A percentile compares a stretch with the other conserved stretches of the same genome.
phyloP scores from a whole-genome alignment of 2,888 invertebrate genomes.

The Helleia helle region DNA sequence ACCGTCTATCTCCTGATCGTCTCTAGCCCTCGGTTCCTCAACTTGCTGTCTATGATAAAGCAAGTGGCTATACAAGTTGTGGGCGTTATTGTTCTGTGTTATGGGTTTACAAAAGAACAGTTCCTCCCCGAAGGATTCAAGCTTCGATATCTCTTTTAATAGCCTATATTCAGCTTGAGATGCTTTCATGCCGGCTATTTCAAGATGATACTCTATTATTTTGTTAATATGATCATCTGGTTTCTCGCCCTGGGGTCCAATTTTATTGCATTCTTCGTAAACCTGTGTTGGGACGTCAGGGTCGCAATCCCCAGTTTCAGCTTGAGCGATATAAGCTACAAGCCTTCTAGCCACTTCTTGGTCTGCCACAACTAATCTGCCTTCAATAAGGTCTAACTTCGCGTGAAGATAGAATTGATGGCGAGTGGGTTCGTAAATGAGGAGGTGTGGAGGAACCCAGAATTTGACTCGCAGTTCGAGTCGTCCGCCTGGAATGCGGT shows the following conservation, averaged over 20 bases:
- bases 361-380: constrained; percentile 80
- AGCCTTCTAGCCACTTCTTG: constrained; percentile 80
- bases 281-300: constrained; percentile 72
- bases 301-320: constrained; percentile 82
- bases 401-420: constrained; percentile 91
- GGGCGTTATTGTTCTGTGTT: constrained; percentile 75
- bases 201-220: constrained; percentile 77
- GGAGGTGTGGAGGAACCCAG: constrained; percentile 91
- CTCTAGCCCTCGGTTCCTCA: constrained; percentile 54
- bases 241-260: constrained; percentile 75
- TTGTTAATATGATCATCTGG: constrained; percentile 77
- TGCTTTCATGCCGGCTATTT: constrained; percentile 77
- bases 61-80: constrained; percentile 83
- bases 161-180: constrained; percentile 90
- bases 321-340: constrained; percentile 84
- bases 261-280: constrained; percentile 77
- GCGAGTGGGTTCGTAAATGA: constrained; percentile 89
- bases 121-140: constrained; percentile 89
- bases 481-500: constrained; percentile 78
- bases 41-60: constrained; percentile 75
- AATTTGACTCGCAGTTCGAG: constrained; percentile 88
- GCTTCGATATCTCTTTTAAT: constrained; percentile 83
- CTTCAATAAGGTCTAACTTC: constrained; percentile 82
- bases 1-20: constrained; percentile 60
- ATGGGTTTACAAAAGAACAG: constrained; percentile 82